Conservation (phyloP, 2,888 invertebrate species). For the Polyommatus icarus region DNA sequence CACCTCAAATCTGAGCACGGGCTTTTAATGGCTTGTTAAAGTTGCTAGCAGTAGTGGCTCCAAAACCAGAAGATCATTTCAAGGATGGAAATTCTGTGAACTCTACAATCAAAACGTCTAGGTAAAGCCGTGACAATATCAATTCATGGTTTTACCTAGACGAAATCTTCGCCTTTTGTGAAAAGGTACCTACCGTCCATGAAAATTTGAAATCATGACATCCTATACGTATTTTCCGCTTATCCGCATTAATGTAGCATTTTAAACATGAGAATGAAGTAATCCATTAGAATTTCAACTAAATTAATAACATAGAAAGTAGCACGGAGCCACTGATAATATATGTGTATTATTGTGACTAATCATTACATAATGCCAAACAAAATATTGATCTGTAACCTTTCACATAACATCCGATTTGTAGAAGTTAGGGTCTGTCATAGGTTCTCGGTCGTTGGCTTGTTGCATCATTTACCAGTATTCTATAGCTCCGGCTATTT, state of each 20-base stretch:
- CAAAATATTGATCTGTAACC: slow-evolving; percentile 47
- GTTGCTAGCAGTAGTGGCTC: no score
- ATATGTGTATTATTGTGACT: slow-evolving; percentile 23
- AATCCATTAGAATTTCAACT: background rate
- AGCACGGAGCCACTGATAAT: slow-evolving; percentile 27
- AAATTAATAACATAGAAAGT: slow-evolving; percentile 26
- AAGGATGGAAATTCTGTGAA: no score
- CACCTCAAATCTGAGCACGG: background rate
- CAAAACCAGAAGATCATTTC: no score
- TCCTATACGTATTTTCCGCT: background rate
- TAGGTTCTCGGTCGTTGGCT: slow-evolving; percentile 62
- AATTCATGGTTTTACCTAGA: no score
- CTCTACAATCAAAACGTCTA: no score
- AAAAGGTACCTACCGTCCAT: no score
- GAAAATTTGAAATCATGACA: background rate
- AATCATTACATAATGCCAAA: slow-evolving; percentile 34
- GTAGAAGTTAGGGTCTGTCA: slow-evolving; percentile 49
- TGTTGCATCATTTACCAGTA: slow-evolving; percentile 53
- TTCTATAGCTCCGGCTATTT: background rate
- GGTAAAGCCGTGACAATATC: no score
- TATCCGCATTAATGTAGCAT: slow-evolving; percentile 7
- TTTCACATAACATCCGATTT: slow-evolving; percentile 56
- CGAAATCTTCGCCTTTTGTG: no score
- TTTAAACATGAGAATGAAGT: slow-evolving; percentile 1
- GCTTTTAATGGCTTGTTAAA: background rate